These are phyloP conservation scores for Lycaon pictus DNA, from an alignment of 2,113 vertebrate species.

Conservation along the genomic window DNA sequence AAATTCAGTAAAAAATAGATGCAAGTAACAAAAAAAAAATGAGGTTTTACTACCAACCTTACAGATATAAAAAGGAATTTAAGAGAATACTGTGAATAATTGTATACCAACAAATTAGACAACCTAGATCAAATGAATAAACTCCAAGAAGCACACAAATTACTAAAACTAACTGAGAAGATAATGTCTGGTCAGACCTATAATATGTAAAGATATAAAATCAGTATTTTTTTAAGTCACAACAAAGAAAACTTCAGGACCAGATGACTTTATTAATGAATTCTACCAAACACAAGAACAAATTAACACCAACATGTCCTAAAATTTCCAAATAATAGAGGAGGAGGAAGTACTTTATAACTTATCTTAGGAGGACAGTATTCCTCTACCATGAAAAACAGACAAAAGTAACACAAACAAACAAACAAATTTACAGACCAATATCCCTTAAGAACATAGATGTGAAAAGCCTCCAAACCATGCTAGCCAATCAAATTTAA, in stretches of 20 bases:
- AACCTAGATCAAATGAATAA: background rate
- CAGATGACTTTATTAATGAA: background rate
- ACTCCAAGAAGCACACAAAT: background rate
- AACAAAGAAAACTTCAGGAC: background rate
- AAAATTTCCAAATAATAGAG: background rate
- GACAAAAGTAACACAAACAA: background rate
- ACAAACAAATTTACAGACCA: background rate
- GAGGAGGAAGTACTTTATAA: background rate
- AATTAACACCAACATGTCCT: background rate
- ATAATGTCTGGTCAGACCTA: background rate
- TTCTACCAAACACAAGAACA: background rate
- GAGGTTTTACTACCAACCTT: background rate
- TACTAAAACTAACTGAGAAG: background rate
- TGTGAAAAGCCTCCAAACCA: background rate
- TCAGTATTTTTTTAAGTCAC: background rate
- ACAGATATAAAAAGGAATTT: background rate
- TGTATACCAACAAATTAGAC: background rate
- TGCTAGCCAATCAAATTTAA: background rate
- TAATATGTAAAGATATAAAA: background rate
- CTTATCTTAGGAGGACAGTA: background rate
- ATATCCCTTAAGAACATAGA: background rate
- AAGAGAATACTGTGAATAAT: background rate
- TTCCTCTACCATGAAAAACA: background rate
- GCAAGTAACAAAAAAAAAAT: background rate
- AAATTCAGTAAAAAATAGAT: background rate